These are phyloP conservation scores for Drosophila mojavensis DNA, from an alignment of 1,140 invertebrate genomes.

Conservation along the genomic window DNA sequence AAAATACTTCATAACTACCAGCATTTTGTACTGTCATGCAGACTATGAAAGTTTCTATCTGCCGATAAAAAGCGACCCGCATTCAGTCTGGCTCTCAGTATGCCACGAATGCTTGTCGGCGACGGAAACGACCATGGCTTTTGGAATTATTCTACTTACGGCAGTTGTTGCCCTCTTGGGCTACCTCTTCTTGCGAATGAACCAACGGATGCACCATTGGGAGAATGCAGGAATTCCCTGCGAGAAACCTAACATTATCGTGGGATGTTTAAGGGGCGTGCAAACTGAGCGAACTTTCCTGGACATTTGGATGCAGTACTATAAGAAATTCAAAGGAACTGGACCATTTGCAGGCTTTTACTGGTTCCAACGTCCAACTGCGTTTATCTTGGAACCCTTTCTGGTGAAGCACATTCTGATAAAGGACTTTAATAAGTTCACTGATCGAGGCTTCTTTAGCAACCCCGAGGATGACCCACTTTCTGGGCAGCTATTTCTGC, in stretches of 20 bases:
- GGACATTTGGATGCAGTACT: conserved; percentile 61
- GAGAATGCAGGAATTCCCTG: conserved; percentile 82
- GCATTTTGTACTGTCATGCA: too few relatives aligned
- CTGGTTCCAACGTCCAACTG: conserved; percentile 84
- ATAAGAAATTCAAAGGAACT: conserved; percentile 71
- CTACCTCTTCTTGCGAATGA: conserved; percentile 39
- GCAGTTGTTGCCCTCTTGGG: conserved; percentile 40
- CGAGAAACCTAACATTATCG: conserved; percentile 69
- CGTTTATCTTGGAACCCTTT: conserved; percentile 85
- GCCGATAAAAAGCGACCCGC: neutral
- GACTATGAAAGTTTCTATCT: too few relatives aligned
- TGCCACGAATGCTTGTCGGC: too few relatives aligned
- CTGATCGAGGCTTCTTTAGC: conserved; percentile 84
- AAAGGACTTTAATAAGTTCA: conserved; percentile 86
- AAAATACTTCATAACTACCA: too few relatives aligned
- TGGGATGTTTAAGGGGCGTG: conserved; percentile 71
- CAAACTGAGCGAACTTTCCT: conserved; percentile 30
- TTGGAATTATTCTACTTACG: conserved; percentile 32
- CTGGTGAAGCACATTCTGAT: conserved; percentile 87
- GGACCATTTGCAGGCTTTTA: conserved; percentile 82
- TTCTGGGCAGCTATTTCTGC: conserved; percentile 82
- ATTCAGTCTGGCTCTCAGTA: too few relatives aligned
- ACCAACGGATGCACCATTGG: conserved; percentile 74
- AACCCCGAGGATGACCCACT: conserved; percentile 85
- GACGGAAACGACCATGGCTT: conserved; percentile 26